These are phyloP conservation scores for Tetrax tetrax DNA, from an alignment of 2,113 vertebrate genomes.

Conservation along the genomic window DNA sequence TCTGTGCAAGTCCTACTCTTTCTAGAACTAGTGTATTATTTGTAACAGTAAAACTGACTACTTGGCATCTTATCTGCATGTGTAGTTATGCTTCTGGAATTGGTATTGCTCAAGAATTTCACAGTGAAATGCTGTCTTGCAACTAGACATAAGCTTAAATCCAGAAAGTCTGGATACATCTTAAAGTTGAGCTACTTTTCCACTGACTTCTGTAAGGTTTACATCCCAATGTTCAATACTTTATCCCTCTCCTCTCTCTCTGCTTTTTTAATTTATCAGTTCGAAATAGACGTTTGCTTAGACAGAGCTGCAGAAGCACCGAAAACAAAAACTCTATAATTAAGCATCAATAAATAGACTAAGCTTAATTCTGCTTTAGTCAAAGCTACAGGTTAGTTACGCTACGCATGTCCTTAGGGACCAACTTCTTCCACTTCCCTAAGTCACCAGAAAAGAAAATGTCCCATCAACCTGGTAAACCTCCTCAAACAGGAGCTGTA, in stretches of 20 bases:
- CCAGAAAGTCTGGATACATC: not conserved
- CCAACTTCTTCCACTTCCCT: not conserved
- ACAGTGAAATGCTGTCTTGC: not conserved
- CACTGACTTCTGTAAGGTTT: not conserved
- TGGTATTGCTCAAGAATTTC: not conserved
- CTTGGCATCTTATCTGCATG: not conserved
- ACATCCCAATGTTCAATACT: not conserved
- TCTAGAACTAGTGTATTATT: not conserved
- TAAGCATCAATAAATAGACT: not conserved
- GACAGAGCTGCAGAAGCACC: not conserved
- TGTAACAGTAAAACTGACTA: not conserved
- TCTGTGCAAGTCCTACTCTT: not conserved
- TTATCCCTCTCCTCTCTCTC: not conserved
- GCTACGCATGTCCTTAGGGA: not conserved
- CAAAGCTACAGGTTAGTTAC: not conserved
- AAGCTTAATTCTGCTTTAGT: not conserved
- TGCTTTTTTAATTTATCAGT: not conserved
- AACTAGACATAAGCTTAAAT: conserved; percentile 2
- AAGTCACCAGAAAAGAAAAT: not conserved
- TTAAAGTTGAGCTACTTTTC: not conserved
- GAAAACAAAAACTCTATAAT: not conserved
- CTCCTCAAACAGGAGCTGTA: not conserved
- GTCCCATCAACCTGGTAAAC: not conserved
- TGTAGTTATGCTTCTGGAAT: not conserved
- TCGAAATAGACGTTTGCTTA: not conserved